A percentile compares a stretch with the other conserved stretches of the same genome.
Evolutionary conservation across 2,888 invertebrate genomes (phyloP).

Genomic region (Phyllotreta striolata): DNA sequence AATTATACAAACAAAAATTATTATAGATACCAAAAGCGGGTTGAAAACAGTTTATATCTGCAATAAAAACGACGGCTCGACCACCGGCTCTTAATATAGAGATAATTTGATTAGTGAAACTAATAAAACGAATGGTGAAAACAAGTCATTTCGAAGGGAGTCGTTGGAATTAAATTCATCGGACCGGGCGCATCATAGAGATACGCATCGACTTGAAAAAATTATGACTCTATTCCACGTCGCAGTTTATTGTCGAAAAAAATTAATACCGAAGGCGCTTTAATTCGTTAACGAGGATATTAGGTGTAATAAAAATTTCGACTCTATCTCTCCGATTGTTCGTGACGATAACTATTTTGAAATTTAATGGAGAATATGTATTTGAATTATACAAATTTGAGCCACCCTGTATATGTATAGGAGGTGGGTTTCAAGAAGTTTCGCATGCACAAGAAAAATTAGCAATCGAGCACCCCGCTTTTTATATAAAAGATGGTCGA

Average conservation of each 20-base stretch:
- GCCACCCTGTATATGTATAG: no score
- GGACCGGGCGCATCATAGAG: slow-evolving; percentile 4
- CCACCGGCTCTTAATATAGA: slow-evolving; percentile 11
- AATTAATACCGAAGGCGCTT: slow-evolving; percentile 3
- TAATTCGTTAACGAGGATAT: slow-evolving; percentile 3
- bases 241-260: slow-evolving; percentile 13
- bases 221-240: neutral
- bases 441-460: no score
- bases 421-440: no score
- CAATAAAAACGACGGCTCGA: slow-evolving; percentile 8
- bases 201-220: slow-evolving; percentile 9
- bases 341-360: no score
- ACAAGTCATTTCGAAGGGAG: slow-evolving; percentile 11
- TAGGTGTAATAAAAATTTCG: neutral
- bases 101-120: slow-evolving; percentile 15
- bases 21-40: neutral
- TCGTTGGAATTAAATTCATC: slow-evolving; percentile 14
- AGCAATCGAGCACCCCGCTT: no score
- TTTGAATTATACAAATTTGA: no score
- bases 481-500: neutral
- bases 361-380: no score
- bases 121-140: slow-evolving; percentile 19
- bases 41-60: neutral
- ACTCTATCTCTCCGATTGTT: no score
- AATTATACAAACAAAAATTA: neutral